These are phyloP conservation scores for Patagioenas fasciata DNA, from an alignment of 2,113 vertebrate genomes.

Conservation along the genomic window DNA sequence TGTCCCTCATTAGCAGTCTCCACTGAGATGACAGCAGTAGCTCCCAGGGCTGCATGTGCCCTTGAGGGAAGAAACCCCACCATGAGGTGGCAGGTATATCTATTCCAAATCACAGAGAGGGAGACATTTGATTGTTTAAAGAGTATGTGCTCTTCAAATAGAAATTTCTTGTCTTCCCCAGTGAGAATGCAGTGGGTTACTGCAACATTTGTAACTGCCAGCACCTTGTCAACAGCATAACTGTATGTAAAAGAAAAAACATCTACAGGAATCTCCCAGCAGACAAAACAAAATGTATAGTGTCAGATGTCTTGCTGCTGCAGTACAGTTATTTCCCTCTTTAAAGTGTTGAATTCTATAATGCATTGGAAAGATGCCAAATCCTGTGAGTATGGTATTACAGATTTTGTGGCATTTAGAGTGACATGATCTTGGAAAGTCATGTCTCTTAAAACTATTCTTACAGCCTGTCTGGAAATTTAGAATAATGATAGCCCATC, in stretches of 20 bases:
- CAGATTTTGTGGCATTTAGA: not conserved
- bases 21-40: not conserved
- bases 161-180: not conserved
- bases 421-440: not conserved
- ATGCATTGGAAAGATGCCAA: not conserved
- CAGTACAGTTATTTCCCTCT: not conserved
- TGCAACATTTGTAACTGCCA: slow-evolving; percentile 12
- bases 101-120: not conserved
- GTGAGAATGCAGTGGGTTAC: not conserved
- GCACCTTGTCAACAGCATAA: not conserved
- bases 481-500: not conserved
- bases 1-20: not conserved
- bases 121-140: not conserved
- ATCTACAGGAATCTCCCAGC: not conserved
- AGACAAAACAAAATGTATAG: not conserved
- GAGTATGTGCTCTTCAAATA: not conserved
- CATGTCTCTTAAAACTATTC: not conserved
- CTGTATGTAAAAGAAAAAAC: not conserved
- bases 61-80: not conserved
- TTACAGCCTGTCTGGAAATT: not conserved
- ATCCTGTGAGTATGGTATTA: not conserved
- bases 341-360: not conserved
- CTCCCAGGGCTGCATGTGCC: not conserved
- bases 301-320: not conserved
- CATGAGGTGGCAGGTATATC: not conserved